Conservation (phyloP, 2,888 invertebrate genomes). For the Drosophila falleni region DNA sequence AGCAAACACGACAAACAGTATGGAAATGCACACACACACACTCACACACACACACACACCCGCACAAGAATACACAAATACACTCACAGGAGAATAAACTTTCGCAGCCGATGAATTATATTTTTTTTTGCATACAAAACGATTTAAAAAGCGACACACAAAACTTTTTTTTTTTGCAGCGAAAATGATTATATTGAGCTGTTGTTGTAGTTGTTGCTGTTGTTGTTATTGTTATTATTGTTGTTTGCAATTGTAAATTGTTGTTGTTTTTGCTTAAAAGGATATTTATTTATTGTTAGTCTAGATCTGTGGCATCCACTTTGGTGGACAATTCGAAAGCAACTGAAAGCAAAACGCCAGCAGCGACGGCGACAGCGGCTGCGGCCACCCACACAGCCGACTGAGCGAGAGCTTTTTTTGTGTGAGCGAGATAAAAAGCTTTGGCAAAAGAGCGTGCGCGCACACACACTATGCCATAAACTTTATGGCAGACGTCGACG, state of each 20-base stretch:
- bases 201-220: slow-evolving; percentile 19
- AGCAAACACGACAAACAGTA: slow-evolving; percentile 23
- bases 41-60: slow-evolving; percentile 14
- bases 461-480: slow-evolving; percentile 54
- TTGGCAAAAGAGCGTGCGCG: slow-evolving; percentile 34
- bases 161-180: slow-evolving; percentile 34
- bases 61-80: slow-evolving; percentile 21
- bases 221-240: slow-evolving; percentile 19
- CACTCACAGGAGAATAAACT: slow-evolving; percentile 7
- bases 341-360: slow-evolving; percentile 62
- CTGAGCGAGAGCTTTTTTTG: slow-evolving; percentile 24
- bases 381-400: slow-evolving; percentile 34
- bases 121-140: slow-evolving; percentile 10
- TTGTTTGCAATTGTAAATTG: slow-evolving; percentile 6
- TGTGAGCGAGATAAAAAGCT: slow-evolving; percentile 33
- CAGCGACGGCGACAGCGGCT: slow-evolving; percentile 12
- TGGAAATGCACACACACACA: slow-evolving; percentile 46
- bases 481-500: slow-evolving; percentile 47
- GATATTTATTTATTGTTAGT: slow-evolving; percentile 8
- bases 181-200: slow-evolving; percentile 26
- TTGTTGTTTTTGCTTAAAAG: slow-evolving; percentile 14
- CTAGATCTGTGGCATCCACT: slow-evolving; percentile 54
- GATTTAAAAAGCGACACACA: slow-evolving; percentile 45
- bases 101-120: slow-evolving; percentile 22
- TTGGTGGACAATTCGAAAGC: slow-evolving; percentile 80